A percentile compares a stretch with the other conserved stretches of the same genome.
Evolutionary conservation across 2,888 invertebrate species (phyloP).

Genomic region (Cerastis leucographa): DNA sequence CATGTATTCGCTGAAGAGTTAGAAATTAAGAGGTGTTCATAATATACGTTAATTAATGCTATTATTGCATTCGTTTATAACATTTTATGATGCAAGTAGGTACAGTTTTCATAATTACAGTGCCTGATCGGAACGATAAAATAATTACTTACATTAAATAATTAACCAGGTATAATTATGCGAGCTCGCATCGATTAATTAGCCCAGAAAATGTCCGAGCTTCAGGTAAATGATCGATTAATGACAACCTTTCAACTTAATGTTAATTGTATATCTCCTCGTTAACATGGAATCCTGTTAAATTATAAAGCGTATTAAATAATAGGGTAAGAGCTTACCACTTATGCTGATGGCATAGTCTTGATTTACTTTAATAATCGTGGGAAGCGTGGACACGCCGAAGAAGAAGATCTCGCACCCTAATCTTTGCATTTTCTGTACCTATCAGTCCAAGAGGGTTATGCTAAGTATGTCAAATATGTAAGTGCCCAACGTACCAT

Average conservation of each 20-base stretch:
- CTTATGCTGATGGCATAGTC: too few relatives aligned
- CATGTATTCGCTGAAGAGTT: neutral
- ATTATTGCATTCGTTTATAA: neutral
- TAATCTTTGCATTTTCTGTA: neutral
- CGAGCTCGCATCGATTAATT: slow-evolving; percentile 9
- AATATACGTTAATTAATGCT: neutral
- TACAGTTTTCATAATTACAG: neutral
- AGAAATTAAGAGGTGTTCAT: neutral
- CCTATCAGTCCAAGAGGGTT: neutral
- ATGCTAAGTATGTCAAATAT: neutral
- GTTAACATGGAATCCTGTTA: neutral
- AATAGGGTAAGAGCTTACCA: neutral
- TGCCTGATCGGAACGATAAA: neutral
- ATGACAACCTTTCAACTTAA: slow-evolving; percentile 3
- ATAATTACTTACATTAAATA: slow-evolving; percentile 24
- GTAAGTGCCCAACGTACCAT: neutral
- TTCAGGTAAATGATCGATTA: slow-evolving; percentile 31
- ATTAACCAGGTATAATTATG: neutral
- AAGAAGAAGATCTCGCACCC: neutral
- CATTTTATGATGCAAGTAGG: neutral
- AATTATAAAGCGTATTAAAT: neutral
- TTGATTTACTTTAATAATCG: neutral
- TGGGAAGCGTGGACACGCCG: neutral
- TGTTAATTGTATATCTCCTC: slow-evolving; percentile 2
- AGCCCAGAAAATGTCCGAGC: slow-evolving; percentile 5